Evolutionary conservation across 2,888 invertebrate genomes (phyloP).

Genomic region (Tenthredo livida): DNA sequence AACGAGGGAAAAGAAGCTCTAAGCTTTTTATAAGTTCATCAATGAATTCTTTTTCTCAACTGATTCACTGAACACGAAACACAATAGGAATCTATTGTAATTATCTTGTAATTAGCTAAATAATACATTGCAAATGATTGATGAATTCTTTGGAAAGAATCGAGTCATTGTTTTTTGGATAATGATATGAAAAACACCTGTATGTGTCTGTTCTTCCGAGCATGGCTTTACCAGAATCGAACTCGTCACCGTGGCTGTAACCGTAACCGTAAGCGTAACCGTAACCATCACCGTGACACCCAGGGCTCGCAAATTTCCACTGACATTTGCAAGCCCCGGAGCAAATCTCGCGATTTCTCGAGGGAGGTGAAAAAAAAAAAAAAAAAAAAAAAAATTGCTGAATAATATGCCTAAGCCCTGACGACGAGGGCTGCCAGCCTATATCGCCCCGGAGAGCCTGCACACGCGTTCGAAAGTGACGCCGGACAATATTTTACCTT

Average conservation of each 20-base stretch:
- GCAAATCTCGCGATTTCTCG: constrained; percentile 76
- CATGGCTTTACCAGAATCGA: constrained; percentile 14
- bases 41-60: background rate
- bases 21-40: background rate
- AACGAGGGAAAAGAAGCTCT: background rate
- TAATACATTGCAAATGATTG: background rate
- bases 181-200: background rate
- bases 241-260: constrained; percentile 33
- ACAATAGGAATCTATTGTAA: background rate
- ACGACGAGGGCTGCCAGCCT: constrained; percentile 48
- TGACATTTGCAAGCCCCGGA: constrained; percentile 66
- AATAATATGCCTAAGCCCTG: constrained; percentile 43
- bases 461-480: constrained; percentile 25
- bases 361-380: constrained; percentile 63
- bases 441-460: constrained; percentile 11
- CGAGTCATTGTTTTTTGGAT: background rate
- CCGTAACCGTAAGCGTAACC: constrained; percentile 16
- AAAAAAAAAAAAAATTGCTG: constrained; percentile 59
- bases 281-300: constrained; percentile 45
- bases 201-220: background rate
- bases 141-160: background rate
- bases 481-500: constrained; percentile 48
- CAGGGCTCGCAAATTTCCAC: constrained; percentile 64
- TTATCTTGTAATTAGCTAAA: background rate
- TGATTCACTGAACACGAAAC: background rate